A percentile compares a stretch with the other conserved stretches of the same genome.
These are phyloP conservation scores for Apistogramma diplotaenia DNA, from an alignment of 2,113 vertebrate species.

Conservation along the genomic window DNA sequence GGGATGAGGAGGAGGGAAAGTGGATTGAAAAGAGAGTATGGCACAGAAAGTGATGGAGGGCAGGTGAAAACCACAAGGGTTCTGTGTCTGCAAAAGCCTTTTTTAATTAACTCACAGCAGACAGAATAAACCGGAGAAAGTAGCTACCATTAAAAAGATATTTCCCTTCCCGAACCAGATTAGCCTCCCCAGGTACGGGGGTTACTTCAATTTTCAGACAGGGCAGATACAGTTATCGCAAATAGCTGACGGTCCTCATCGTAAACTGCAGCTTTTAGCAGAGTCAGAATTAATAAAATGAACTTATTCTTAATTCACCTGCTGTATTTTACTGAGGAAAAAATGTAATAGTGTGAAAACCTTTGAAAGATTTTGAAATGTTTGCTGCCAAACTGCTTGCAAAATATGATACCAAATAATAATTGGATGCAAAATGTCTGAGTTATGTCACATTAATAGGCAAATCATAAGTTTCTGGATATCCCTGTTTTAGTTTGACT, in stretches of 20 bases:
- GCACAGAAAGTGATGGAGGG: slow-evolving; percentile 8
- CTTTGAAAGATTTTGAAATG: not conserved
- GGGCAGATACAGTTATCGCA: not conserved
- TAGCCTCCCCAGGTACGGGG: slow-evolving; percentile 26
- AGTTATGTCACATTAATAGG: too few relatives aligned
- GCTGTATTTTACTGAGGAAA: not conserved
- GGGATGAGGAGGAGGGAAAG: slow-evolving; percentile 24
- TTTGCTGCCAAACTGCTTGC: not conserved
- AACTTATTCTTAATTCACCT: not conserved
- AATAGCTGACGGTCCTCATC: not conserved
- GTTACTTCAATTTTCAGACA: slow-evolving; percentile 26
- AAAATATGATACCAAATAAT: not conserved
- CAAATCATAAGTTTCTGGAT: not conserved
- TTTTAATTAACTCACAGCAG: slow-evolving; percentile 60
- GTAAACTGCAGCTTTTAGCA: not conserved
- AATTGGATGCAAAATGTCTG: too few relatives aligned
- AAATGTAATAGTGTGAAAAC: not conserved
- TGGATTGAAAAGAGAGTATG: slow-evolving; percentile 18
- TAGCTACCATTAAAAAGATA: slow-evolving; percentile 46
- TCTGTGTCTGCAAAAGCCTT: slow-evolving; percentile 33
- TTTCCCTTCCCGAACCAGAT: slow-evolving; percentile 49
- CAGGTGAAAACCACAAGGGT: slow-evolving; percentile 43
- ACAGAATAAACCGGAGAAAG: slow-evolving; percentile 42
- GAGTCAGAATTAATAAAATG: not conserved
- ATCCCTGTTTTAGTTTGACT: not conserved